Evolutionary conservation across 2,113 vertebrate genomes (phyloP).

Genomic region (Mobula hypostoma): DNA sequence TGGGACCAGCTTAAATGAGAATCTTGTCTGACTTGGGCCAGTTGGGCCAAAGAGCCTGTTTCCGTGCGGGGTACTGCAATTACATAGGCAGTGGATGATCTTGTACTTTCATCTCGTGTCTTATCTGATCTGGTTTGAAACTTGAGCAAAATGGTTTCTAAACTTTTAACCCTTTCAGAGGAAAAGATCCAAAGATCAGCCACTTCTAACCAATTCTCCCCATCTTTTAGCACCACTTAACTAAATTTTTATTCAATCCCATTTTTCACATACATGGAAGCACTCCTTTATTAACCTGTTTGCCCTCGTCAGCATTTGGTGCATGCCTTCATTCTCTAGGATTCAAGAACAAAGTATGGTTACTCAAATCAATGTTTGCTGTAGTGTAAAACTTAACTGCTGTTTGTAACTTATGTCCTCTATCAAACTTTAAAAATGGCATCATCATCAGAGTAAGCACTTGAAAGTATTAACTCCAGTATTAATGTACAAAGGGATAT

Average conservation of each 20-base stretch:
- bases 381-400: too few species aligned
- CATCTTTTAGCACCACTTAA: neutral
- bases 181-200: neutral
- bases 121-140: too few species aligned
- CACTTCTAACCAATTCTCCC: too few species aligned
- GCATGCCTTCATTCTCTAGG: neutral
- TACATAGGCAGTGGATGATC: neutral
- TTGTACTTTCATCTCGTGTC: neutral
- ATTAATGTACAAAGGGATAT: too few species aligned
- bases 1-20: too few species aligned
- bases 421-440: neutral
- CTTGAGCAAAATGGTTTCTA: too few species aligned
- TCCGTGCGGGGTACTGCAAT: too few species aligned
- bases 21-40: too few species aligned
- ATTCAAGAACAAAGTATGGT: neutral
- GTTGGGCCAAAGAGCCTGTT: too few species aligned
- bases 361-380: neutral
- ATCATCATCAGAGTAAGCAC: neutral
- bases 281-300: neutral
- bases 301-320: neutral
- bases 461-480: neutral
- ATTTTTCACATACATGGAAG: neutral
- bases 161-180: neutral
- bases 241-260: too few species aligned
- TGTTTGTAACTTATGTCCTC: neutral